Percentiles rank a stretch among this genome's conserved stretches.
Conservation (phyloP, 2,888 invertebrate species). For the Drosophila anomalata region DNA sequence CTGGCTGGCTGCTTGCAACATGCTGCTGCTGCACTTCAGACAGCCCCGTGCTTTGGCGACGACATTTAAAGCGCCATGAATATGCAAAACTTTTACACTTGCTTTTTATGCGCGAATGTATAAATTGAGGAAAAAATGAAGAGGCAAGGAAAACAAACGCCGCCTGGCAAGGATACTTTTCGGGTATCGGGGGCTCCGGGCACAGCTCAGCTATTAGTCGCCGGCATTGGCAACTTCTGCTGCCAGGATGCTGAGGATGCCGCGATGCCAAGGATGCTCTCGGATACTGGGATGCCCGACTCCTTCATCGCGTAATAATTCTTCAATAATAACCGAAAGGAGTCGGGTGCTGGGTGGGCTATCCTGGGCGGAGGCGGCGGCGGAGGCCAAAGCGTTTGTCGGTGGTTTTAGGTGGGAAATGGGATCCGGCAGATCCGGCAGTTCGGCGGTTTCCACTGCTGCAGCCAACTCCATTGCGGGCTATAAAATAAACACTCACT, state of each 20-base stretch:
- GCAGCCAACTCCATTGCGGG: constrained; percentile 62
- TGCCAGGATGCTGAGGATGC: constrained; percentile 10
- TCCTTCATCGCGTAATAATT: constrained; percentile 66
- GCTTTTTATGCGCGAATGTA: constrained; percentile 66
- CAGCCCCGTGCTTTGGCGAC: constrained; percentile 58
- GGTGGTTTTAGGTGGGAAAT: constrained; percentile 48
- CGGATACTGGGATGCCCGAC: constrained; percentile 5
- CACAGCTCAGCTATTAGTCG: constrained; percentile 63
- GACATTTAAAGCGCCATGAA: constrained; percentile 78
- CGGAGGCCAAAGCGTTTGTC: constrained; percentile 52
- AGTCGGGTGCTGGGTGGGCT: neutral
- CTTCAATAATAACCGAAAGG: constrained; percentile 69
- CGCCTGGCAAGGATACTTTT: constrained; percentile 42
- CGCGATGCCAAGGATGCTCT: constrained; percentile 31
- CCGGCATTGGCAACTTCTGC: constrained; percentile 67
- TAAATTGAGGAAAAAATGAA: constrained; percentile 38
- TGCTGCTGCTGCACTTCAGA: constrained; percentile 48
- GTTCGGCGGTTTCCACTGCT: constrained; percentile 26
- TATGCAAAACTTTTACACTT: constrained; percentile 78
- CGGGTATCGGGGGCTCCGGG: no score
- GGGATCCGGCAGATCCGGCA: constrained; percentile 33
- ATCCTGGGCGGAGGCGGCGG: constrained; percentile 5
- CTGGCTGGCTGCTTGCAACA: constrained; percentile 6
- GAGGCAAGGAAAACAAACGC: constrained; percentile 36
- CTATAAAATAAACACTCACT: constrained; percentile 77